phyloP scores from a whole-genome alignment of 2,797 vertebrate species.

The Peromyscus attwateri region DNA sequence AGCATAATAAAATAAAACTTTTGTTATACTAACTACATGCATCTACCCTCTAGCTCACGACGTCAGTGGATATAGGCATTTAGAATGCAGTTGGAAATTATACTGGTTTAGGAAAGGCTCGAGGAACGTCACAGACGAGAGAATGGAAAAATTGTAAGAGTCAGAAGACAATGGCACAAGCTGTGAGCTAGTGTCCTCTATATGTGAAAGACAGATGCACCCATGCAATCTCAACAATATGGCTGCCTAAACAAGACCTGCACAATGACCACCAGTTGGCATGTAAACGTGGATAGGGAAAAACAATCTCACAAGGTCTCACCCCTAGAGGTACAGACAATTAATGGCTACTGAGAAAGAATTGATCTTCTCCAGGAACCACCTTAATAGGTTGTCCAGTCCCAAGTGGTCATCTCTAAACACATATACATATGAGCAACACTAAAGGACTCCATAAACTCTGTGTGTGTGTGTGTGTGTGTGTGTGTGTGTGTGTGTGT shows the following conservation, averaged over 20 bases:
- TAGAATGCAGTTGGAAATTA: background rate
- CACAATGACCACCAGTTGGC: background rate
- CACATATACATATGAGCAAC: background rate
- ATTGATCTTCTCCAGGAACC: background rate
- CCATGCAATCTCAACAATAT: background rate
- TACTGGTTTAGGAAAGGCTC: background rate
- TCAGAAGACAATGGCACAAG: background rate
- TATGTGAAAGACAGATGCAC: background rate
- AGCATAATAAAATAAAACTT: background rate
- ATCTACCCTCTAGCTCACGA: background rate
- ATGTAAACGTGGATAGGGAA: background rate
- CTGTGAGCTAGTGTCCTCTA: background rate
- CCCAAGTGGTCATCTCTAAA: background rate
- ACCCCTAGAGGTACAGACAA: background rate
- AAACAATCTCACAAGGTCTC: background rate
- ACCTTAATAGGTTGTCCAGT: background rate
- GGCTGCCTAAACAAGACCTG: background rate
- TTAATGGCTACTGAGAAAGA: background rate
- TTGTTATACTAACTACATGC: background rate
- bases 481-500: too few relatives aligned
- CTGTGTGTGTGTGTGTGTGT: background rate
- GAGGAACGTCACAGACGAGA: background rate
- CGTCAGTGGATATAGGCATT: background rate
- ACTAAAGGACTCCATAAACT: background rate
- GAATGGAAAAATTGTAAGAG: background rate